Base-by-base conservation (phyloP, 2,888 invertebrate genomes). In the Mactromeris polynyma region DNA sequence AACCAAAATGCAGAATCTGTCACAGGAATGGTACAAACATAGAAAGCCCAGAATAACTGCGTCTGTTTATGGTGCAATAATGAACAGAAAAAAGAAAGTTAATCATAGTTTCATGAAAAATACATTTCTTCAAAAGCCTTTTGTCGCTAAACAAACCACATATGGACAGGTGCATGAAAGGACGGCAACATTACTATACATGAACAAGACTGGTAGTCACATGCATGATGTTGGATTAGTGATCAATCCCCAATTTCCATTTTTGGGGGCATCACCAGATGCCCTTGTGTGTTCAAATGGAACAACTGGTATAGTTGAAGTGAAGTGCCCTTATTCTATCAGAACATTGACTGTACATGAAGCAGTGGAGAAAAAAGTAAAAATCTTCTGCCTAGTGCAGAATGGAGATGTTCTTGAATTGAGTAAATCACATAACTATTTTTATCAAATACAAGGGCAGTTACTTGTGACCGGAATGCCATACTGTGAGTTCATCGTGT, bases 261-360 rank as follows among this genome's bases (percentile, higher is more conserved):
- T 83, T 79, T 38, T 83, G 3, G 89, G 86, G 2, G 79, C 83
- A 26, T 58, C 83, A 11, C 83, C 80, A 77, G 85, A 91, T 89
- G 89, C 86, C n/a, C 87, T 89, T 77, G 79, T 92, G 2, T 91
- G 92, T 85, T 78, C 42, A n/a, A 77, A 89, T 85, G 86, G 89
- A 2, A 33, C 79, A 51, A 58, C 78, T 58, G 90, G 91, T 1
- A 54, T 86, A 9, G 21, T 91, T 19, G 91, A 91, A 81, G 81
- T 92, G 0, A 90, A 92, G 77, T 91, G 89, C 33, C 91, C 88
- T 1, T 92, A 82, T 69, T 26, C 89, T 46, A 86, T 90, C 26
- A 81, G 91, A 42, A 87, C 88, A n/a, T 80, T 81, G 31, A 86
- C 77, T 17, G 58, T 91, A 0, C 19, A 51, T 6, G 58, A 81